Percentiles rank a stretch among this genome's conserved stretches.
phyloP scores from a whole-genome alignment of 1,140 invertebrate species.

The Drosophila burlai region DNA sequence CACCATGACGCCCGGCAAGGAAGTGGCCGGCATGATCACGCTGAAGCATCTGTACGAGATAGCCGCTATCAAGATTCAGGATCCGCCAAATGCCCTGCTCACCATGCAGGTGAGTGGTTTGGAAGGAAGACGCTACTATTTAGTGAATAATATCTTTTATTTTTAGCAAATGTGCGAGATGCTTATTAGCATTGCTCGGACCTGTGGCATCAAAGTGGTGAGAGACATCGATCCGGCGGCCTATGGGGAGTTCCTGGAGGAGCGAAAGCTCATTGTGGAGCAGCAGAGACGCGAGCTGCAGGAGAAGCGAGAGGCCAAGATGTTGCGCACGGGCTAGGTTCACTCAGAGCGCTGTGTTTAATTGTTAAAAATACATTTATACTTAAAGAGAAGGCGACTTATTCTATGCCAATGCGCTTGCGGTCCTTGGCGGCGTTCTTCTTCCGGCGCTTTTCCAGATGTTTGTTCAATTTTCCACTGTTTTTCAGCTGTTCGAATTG shows the following conservation, averaged over 20 bases:
- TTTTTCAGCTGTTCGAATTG: conserved; percentile 91
- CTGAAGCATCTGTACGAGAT: conserved; percentile 99
- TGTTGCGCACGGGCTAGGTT: conserved; percentile 91
- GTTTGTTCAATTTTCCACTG: conserved; percentile 90
- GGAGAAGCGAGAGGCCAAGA: conserved; percentile 96
- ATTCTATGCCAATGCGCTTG: conserved; percentile 84
- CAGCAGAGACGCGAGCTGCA: conserved; percentile 92
- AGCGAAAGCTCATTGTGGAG: conserved; percentile 90
- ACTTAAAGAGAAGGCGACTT: conserved; percentile 63
- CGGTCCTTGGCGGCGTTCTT: conserved; percentile 87
- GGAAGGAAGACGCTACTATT: too few relatives aligned
- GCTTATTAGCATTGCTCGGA: conserved; percentile 91
- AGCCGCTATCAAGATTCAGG: conserved; percentile 95
- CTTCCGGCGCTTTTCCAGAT: conserved; percentile 90
- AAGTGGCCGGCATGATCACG: conserved; percentile 95
- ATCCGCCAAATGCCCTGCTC: conserved; percentile 90
- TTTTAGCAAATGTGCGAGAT: conserved; percentile 92
- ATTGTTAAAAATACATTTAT: conserved; percentile 72
- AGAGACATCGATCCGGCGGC: conserved; percentile 92
- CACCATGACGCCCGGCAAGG: conserved; percentile 92
- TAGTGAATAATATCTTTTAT: background rate
- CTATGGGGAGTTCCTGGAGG: conserved; percentile 93
- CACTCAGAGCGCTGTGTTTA: conserved; percentile 38
- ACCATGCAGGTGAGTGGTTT: conserved; percentile 74
- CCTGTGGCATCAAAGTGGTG: conserved; percentile 95